A percentile compares a stretch with the other conserved stretches of the same genome.
phyloP scores from a whole-genome alignment of 2,113 vertebrate genomes.

The Tenrec ecaudatus region DNA sequence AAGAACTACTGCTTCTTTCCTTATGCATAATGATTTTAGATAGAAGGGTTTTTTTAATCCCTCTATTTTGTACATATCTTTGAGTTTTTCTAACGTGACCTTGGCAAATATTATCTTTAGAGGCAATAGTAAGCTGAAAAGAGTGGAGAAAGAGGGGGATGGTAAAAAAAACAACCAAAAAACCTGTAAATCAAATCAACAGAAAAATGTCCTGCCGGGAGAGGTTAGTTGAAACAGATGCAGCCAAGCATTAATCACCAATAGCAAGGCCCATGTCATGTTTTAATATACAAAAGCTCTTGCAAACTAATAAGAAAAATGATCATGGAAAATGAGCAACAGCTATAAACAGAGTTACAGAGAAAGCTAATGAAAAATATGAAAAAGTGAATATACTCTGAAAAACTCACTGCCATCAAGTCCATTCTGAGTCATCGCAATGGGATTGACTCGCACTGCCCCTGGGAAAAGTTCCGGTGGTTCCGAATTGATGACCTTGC shows the following conservation, averaged over 20 bases:
- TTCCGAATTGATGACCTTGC: no score
- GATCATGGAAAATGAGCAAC: not conserved
- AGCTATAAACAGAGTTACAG: not conserved
- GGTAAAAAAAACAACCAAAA: not conserved
- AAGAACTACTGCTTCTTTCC: not conserved
- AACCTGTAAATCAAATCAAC: not conserved
- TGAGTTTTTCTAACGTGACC: not conserved
- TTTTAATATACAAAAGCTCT: not conserved
- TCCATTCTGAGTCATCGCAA: no score
- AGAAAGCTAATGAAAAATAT: not conserved
- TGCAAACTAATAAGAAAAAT: not conserved
- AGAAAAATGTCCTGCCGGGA: not conserved
- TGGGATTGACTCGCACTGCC: no score
- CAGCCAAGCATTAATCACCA: not conserved
- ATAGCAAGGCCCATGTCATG: not conserved
- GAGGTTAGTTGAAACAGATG: not conserved
- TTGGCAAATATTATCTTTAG: not conserved
- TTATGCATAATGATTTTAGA: not conserved
- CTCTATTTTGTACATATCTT: not conserved
- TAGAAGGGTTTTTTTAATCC: not conserved
- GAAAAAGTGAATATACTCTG: not conserved
- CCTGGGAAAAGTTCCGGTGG: no score
- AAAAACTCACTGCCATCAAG: not conserved
- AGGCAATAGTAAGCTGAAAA: not conserved
- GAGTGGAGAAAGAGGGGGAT: not conserved